A percentile compares a stretch with the other conserved stretches of the same genome.
Evolutionary conservation across 2,113 vertebrate genomes (phyloP).

Genomic region (Baryphthengus martii): DNA sequence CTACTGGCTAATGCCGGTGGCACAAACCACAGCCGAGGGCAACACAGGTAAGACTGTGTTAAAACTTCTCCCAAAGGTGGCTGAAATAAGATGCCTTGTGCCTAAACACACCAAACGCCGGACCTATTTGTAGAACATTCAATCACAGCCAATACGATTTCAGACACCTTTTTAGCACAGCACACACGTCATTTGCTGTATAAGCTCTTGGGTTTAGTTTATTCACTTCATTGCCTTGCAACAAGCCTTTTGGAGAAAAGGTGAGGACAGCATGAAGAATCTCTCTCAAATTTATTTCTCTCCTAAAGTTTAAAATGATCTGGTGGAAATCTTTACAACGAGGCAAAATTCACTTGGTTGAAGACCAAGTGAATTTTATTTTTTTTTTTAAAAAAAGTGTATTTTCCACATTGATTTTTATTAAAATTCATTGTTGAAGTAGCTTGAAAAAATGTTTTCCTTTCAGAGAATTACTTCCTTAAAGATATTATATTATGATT

Average conservation of each 20-base stretch:
- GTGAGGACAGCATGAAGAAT: not conserved
- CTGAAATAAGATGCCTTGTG: not conserved
- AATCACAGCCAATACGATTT: not conserved
- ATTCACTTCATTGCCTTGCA: not conserved
- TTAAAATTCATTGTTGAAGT: not conserved
- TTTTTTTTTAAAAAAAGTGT: not conserved
- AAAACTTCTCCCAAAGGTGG: not conserved
- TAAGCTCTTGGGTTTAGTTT: not conserved
- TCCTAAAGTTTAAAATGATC: not conserved
- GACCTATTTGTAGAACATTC: not conserved
- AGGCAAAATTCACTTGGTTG: not conserved
- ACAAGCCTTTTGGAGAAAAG: not conserved
- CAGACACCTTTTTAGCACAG: not conserved
- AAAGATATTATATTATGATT: not conserved
- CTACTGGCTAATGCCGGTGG: not conserved
- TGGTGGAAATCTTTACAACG: not conserved
- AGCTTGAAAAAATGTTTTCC: not conserved
- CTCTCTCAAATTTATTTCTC: not conserved
- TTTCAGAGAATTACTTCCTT: not conserved
- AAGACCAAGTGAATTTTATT: too few species aligned
- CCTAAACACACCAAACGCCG: not conserved
- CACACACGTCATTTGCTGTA: accelerated
- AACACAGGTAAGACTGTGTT: not conserved
- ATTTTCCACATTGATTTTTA: not conserved
- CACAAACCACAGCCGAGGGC: not conserved